Base-by-base conservation (phyloP, 2,113 vertebrate genomes). In the Ceyx margarethae region DNA sequence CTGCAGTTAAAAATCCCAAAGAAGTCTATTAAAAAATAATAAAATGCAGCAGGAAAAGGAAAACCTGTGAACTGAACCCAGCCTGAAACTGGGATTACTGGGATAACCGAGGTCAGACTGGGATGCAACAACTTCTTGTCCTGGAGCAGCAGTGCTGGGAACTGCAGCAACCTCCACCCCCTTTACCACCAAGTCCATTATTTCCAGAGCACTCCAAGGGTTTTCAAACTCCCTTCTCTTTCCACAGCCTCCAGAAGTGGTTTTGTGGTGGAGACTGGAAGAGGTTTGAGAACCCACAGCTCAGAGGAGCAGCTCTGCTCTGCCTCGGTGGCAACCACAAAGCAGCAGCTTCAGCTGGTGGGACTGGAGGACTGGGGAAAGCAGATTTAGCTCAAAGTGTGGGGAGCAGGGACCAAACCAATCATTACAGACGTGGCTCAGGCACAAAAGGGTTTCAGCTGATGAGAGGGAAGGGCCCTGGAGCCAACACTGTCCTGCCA, bases 251-350 rank as follows among this genome's bases (percentile, higher is more conserved):
- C 33, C 19, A 5, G 33, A 93, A 89, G 80, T 14, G 48, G 85
- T 97, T 96, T 95, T 85, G 95, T 90, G 96, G 96, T 66, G 28
- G 66, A 91, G 61, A 29, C 76, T 90, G 29, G 0, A 25, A 76
- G 37, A 37, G 37, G 37, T 37, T 37, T 37, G 37, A 11, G 80
- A 82, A 62, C 35, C 58, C 71, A 84, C 51, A 67, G 56, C n/a
- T 66, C 51, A 74, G 72, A 0, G 3, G 33, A 9, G 54, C 35
- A 60, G 48, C 62, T 84, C 42, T 31, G 18, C 76, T 87, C 50
- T 92, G 95, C 94, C 85, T 91, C 85, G 85, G 91, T 96, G 95
- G 95, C 95, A 93, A 89, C 94, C 96, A 67, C 95, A 95, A 95
- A 94, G 35, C 61, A 88, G n/a, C 33, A 86, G 37, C 65, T 95